These are phyloP conservation scores for Philaethria dido DNA, from an alignment of 2,888 invertebrate species.

Conservation along the genomic window DNA sequence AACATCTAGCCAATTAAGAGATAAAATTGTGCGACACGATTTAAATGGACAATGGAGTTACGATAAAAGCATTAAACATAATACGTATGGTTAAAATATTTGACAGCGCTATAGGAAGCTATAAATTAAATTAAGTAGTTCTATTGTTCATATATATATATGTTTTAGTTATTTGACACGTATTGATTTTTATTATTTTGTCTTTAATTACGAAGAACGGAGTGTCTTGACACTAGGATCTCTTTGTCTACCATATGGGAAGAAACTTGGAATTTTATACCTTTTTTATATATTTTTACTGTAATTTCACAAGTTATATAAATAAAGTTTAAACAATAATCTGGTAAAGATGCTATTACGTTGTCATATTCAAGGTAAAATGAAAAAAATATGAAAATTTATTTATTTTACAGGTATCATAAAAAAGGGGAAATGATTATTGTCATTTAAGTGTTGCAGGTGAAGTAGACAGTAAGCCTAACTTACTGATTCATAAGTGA, in stretches of 20 bases:
- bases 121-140: background rate
- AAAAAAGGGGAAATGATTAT: background rate
- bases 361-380: too few species aligned
- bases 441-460: background rate
- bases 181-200: too few species aligned
- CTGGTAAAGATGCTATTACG: too few species aligned
- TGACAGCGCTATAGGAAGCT: background rate
- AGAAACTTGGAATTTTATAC: too few species aligned
- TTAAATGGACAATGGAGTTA: conserved; percentile 27
- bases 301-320: too few species aligned
- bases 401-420: background rate
- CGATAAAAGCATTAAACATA: conserved; percentile 19
- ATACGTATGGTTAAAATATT: background rate
- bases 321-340: too few species aligned
- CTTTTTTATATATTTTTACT: too few species aligned
- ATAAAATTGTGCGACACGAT: conserved; percentile 35
- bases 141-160: background rate
- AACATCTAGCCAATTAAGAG: conserved; percentile 36
- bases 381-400: too few species aligned
- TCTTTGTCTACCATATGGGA: background rate
- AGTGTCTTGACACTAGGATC: background rate
- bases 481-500: conserved; percentile 35
- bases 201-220: too few species aligned
- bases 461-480: conserved; percentile 1
- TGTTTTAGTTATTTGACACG: too few species aligned